phyloP scores from a whole-genome alignment of 92 coral and sea anemone genomes.

The Porites cylindrica region DNA sequence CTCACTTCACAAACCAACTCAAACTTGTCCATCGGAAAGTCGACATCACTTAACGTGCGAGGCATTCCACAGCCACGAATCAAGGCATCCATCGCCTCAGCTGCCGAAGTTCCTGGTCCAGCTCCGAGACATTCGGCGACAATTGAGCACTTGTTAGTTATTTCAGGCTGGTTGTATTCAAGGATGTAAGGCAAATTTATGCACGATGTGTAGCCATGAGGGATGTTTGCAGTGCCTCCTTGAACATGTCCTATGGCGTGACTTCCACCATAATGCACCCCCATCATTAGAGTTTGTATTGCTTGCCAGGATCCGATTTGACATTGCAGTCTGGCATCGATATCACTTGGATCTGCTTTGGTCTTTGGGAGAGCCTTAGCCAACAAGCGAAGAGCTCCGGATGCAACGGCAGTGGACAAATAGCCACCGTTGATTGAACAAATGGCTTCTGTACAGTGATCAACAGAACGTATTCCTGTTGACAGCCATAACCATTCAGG shows the following conservation, averaged over 20 bases:
- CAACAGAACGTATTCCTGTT: constrained; percentile 29
- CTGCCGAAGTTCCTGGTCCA: constrained; percentile 8
- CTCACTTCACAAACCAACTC: constrained; percentile 19
- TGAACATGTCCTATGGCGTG: constrained; percentile 20
- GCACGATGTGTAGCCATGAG: constrained; percentile 31
- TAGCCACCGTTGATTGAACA: constrained; percentile 13
- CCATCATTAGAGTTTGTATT: constrained; percentile 27
- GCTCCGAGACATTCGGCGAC: constrained; percentile 31
- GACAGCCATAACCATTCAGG: constrained; percentile 27
- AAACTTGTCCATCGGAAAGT: constrained; percentile 34
- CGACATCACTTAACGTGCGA: constrained; percentile 15
- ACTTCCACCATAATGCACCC: constrained; percentile 24
- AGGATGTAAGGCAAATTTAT: constrained; percentile 24
- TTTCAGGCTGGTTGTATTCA: constrained; percentile 30
- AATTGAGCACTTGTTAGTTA: constrained; percentile 1
- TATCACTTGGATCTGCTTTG: constrained; percentile 18
- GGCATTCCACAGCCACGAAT: constrained; percentile 28
- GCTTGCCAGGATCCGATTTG: constrained; percentile 41
- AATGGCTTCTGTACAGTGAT: constrained; percentile 32
- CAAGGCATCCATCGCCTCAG: constrained; percentile 27
- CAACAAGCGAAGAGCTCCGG: constrained; percentile 26
- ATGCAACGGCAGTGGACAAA: constrained; percentile 16
- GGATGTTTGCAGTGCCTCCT: constrained; percentile 30
- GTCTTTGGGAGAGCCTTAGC: constrained; percentile 27
- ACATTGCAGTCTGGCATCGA: constrained; percentile 29